Conservation (phyloP, 1,140 invertebrate species). For the Drosophila orena region DNA sequence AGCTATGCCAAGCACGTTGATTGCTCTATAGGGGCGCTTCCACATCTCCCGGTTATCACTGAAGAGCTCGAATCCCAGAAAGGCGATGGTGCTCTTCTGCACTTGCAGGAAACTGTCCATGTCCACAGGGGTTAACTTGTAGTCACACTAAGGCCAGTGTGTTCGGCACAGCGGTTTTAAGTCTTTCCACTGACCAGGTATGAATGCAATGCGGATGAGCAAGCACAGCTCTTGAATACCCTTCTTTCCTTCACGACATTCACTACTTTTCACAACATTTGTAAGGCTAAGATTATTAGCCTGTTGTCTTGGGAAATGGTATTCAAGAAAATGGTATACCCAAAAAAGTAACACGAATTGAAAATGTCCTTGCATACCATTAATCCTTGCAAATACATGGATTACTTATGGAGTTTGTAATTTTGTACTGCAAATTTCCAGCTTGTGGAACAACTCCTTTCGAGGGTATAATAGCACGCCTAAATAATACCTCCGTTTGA, state of each 20-base stretch:
- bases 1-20: slow-evolving; percentile 24
- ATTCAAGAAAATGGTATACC: too few relatives aligned
- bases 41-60: slow-evolving; percentile 31
- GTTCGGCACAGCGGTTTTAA: slow-evolving; percentile 11
- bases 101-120: slow-evolving; percentile 34
- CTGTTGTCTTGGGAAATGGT: too few relatives aligned
- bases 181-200: neutral
- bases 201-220: too few relatives aligned
- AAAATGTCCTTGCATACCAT: too few relatives aligned
- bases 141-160: neutral
- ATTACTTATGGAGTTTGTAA: too few relatives aligned
- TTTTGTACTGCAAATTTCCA: too few relatives aligned
- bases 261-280: too few relatives aligned
- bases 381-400: too few relatives aligned
- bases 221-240: neutral
- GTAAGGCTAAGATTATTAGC: too few relatives aligned
- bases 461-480: slow-evolving; percentile 11
- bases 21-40: slow-evolving; percentile 34
- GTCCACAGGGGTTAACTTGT: neutral
- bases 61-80: slow-evolving; percentile 36
- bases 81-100: slow-evolving; percentile 27
- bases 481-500: slow-evolving; percentile 4
- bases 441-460: too few relatives aligned
- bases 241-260: neutral
- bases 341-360: too few relatives aligned